Percentiles rank a stretch among this genome's conserved stretches.
Conservation (phyloP, 2,797 vertebrate species). For the Champsocephalus gunnari region DNA sequence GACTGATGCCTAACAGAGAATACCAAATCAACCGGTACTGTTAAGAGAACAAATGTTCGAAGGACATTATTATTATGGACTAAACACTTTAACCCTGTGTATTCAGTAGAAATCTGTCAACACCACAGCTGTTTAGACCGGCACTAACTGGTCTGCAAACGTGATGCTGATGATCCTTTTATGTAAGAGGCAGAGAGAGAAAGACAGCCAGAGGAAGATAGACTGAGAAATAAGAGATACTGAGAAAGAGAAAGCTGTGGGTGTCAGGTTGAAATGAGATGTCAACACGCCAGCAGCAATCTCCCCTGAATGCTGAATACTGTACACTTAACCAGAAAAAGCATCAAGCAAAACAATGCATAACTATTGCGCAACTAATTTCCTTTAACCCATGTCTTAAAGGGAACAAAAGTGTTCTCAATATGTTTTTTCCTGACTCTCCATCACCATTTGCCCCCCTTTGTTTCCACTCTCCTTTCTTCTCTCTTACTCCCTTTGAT, state of each 20-base stretch:
- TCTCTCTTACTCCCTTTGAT: constrained; percentile 30
- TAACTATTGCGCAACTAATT: constrained; percentile 57
- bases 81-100: constrained; percentile 14
- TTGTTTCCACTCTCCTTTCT: constrained; percentile 37
- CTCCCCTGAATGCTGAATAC: constrained; percentile 67
- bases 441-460: constrained; percentile 16
- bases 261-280: constrained; percentile 82
- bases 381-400: constrained; percentile 48
- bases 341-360: constrained; percentile 37
- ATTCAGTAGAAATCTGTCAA: constrained; percentile 48
- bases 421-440: constrained; percentile 39
- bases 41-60: constrained; percentile 2
- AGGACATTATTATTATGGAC: constrained; percentile 20
- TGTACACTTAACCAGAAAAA: constrained; percentile 57
- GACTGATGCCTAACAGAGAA: constrained; percentile 21
- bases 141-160: constrained; percentile 61
- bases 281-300: constrained; percentile 80
- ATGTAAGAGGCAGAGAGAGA: constrained; percentile 74
- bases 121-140: constrained; percentile 50
- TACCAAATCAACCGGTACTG: constrained; percentile 8
- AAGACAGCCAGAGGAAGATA: constrained; percentile 32
- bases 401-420: constrained; percentile 57
- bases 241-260: constrained; percentile 74
- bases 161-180: constrained; percentile 71
- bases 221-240: constrained; percentile 58